Conservation (phyloP, 2,113 vertebrate genomes). For the Bubo blakistoni region DNA sequence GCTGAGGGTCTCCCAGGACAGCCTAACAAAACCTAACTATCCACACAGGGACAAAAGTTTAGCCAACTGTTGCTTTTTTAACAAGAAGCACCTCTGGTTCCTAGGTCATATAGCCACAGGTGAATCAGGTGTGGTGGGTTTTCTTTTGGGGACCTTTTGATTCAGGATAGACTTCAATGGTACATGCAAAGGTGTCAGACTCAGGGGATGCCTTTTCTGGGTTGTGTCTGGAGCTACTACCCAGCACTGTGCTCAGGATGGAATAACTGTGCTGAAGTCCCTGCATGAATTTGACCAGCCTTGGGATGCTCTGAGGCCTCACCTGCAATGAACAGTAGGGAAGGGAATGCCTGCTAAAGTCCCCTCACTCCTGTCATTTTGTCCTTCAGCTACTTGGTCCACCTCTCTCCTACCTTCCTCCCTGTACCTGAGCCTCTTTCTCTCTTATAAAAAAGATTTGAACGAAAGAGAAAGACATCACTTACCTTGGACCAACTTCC, state of each 20-base stretch:
- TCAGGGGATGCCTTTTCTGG: not conserved
- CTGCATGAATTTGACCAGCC: too few species aligned
- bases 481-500: not conserved
- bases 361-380: not conserved
- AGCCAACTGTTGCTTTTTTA: not conserved
- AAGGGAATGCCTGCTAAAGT: not conserved
- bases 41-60: not conserved
- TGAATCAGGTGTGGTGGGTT: not conserved
- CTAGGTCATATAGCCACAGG: not conserved
- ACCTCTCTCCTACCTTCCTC: not conserved
- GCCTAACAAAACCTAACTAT: not conserved
- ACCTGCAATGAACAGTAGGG: not conserved
- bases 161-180: not conserved
- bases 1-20: not conserved
- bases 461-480: not conserved
- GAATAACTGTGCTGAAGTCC: not conserved
- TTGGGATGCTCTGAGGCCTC: not conserved
- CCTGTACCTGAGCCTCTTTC: not conserved
- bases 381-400: not conserved
- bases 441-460: not conserved
- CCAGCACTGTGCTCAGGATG: not conserved
- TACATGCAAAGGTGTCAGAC: not conserved
- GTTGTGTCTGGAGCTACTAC: not conserved
- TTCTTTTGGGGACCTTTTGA: not conserved
- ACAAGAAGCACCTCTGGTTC: not conserved